Conservation (phyloP, 2,888 invertebrate genomes). For the Diarsia dahlii region DNA sequence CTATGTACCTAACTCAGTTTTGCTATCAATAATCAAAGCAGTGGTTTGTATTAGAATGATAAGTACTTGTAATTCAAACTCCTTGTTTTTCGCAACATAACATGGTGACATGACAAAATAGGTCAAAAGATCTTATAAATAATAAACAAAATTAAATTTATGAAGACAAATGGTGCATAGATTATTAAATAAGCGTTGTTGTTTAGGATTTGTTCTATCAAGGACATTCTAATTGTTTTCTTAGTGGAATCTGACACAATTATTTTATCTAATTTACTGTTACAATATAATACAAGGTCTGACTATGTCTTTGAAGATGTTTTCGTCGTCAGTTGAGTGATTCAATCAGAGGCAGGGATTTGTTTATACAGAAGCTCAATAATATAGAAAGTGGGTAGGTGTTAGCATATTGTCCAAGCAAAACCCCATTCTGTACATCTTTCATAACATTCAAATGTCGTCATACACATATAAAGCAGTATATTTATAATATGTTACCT, state of each 20-base stretch:
- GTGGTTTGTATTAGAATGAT: no score
- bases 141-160: conserved; percentile 28
- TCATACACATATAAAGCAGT: conserved; percentile 68
- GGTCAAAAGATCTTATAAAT: conserved; percentile 28
- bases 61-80: conserved; percentile 12
- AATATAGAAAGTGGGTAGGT: conserved; percentile 79
- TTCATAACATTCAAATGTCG: conserved; percentile 64
- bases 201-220: conserved; percentile 52
- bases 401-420: conserved; percentile 71
- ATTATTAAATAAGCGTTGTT: conserved; percentile 30
- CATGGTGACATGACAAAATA: conserved; percentile 29
- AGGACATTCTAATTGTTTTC: conserved; percentile 65
- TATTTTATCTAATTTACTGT: conserved; percentile 20
- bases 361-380: conserved; percentile 34
- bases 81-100: conserved; percentile 9
- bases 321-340: neutral
- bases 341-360: neutral
- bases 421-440: conserved; percentile 68
- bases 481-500: conserved; percentile 79
- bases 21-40: neutral
- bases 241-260: conserved; percentile 53
- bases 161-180: conserved; percentile 9
- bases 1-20: neutral
- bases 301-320: neutral
- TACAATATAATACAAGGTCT: conserved; percentile 17